Base-by-base conservation (phyloP, 2,113 vertebrate species). In the Brachypteracias leptosomus region DNA sequence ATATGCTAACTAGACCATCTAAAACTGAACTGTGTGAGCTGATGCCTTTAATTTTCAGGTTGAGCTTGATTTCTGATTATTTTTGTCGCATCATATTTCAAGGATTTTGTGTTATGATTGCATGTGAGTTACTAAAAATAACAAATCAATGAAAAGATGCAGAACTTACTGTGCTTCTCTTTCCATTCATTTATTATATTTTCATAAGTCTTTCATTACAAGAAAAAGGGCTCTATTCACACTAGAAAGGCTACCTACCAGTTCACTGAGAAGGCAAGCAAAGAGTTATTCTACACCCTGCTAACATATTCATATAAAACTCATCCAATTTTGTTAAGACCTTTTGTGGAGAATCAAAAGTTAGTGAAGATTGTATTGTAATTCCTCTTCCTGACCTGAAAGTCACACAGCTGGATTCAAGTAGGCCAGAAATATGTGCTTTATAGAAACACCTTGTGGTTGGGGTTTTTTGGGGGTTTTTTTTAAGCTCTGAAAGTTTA, bases 371-470 rank as follows among this genome's bases (percentile, higher is more conserved):
- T 78, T 91, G 94, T 92, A 93, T 96, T 97, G 92, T 96, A 95
- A 96, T 96, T 95, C 93, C 96, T 97, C 90, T 94, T 83, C 57
- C 87, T 95, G 95, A 96, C 94, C 94, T 93, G 86, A 94, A 96
- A 96, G 93, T 93, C 92, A 95, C 90, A 91, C 93, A 96, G 95
- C 76, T 96, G 94, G 95, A 95, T 97, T 97, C 97, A 94, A 97
- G 94, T 95, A 94, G 95, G 89, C 80, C 88, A 93, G 93, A 97
- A 95, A 95, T 87, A 46, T 7, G 38, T 88, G 85, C 91, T 97
- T 96, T 96, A 78, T 82, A 95, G 93, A 93, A 96, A 72, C 87
- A 92, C 83, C 94, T 87, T 92, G 57, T 82, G 71, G 84, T 22
- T 90, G 85, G 70, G 77, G 13, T 17, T 65, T 76, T 89, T n/a